Conservation (phyloP, 1,140 invertebrate species). For the Dendroctonus ponderosae region DNA sequence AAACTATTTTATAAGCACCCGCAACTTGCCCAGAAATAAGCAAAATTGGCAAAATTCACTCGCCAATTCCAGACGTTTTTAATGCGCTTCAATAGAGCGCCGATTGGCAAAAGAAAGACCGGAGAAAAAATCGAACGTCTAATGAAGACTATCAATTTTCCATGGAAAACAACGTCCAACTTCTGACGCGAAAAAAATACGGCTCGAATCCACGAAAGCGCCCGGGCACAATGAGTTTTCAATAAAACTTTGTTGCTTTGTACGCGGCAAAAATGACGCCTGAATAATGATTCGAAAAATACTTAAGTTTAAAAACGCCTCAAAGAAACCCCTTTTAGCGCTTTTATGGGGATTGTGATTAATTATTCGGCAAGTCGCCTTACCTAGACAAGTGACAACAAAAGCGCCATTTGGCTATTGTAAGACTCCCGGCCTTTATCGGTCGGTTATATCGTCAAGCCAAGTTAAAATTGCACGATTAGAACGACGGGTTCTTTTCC, state of each 20-base stretch:
- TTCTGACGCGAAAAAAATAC: slow-evolving; percentile 13
- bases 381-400: no score
- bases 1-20: no score
- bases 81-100: no score
- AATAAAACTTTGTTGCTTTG: slow-evolving; percentile 16
- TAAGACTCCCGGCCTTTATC: no score
- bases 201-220: neutral
- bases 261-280: slow-evolving; percentile 16
- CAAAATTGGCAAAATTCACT: no score
- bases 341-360: slow-evolving; percentile 12
- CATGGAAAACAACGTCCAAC: slow-evolving; percentile 11
- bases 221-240: slow-evolving; percentile 14
- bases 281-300: slow-evolving; percentile 12
- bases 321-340: slow-evolving; percentile 5
- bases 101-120: no score
- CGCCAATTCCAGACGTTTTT: no score
- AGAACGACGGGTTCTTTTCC: no score
- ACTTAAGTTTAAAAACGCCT: slow-evolving; percentile 7
- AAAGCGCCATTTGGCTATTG: no score
- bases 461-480: no score
- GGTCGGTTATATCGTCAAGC: no score
- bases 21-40: no score
- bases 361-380: neutral
- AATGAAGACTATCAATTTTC: slow-evolving; percentile 3
- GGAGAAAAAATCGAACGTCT: neutral